phyloP scores from a whole-genome alignment of 2,888 invertebrate genomes.

The Thymelicus acteon region DNA sequence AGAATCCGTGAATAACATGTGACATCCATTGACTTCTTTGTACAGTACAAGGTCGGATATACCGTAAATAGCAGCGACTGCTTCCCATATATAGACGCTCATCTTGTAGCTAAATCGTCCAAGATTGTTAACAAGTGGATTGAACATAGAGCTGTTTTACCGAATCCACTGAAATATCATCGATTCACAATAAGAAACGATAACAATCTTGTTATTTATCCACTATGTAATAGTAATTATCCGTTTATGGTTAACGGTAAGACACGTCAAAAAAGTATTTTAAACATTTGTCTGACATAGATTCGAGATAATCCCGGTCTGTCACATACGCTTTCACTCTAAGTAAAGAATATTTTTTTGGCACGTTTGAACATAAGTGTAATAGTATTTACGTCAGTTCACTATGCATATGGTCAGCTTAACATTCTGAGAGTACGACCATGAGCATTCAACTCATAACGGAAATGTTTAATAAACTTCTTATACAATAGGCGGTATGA shows the following conservation, averaged over 20 bases:
- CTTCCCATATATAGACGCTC: constrained; percentile 60
- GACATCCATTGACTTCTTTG: constrained; percentile 46
- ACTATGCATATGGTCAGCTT: constrained; percentile 28
- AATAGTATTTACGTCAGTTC: neutral
- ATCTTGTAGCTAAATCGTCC: constrained; percentile 40
- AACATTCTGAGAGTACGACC: neutral
- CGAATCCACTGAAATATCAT: neutral
- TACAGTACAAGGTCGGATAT: constrained; percentile 54
- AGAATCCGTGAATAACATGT: constrained; percentile 22
- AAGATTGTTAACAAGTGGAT: constrained; percentile 19
- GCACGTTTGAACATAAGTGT: neutral
- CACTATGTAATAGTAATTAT: neutral
- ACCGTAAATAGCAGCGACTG: constrained; percentile 52
- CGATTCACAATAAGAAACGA: neutral
- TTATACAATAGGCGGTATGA: constrained; percentile 35
- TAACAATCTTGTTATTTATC: neutral
- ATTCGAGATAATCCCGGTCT: constrained; percentile 9
- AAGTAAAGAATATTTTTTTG: constrained; percentile 12
- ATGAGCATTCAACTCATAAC: constrained; percentile 28
- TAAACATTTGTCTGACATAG: constrained; percentile 4
- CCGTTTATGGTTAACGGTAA: neutral
- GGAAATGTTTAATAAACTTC: constrained; percentile 38
- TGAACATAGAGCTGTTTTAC: constrained; percentile 4
- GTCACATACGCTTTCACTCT: constrained; percentile 21
- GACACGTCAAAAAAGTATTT: neutral